These are phyloP conservation scores for Halesus radiatus DNA, from an alignment of 1,140 invertebrate species.

Conservation along the genomic window DNA sequence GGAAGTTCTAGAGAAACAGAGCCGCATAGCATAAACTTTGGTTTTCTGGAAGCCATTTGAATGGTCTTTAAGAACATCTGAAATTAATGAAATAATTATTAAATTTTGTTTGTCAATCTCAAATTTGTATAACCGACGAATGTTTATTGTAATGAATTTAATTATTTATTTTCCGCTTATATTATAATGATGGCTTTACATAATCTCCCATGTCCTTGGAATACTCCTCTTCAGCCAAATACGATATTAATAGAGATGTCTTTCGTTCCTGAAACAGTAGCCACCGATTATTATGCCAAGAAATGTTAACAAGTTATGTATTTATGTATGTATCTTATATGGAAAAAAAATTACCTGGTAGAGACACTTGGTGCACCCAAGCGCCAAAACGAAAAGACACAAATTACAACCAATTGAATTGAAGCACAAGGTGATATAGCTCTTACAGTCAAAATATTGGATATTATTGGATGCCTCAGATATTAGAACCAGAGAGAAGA, in stretches of 20 bases:
- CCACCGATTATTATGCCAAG: neutral
- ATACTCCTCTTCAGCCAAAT: neutral
- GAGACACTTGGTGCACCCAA: neutral
- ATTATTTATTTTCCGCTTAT: no score
- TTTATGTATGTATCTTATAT: no score
- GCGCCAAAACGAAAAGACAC: no score
- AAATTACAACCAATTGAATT: neutral
- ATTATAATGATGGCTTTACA: neutral
- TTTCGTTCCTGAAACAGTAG: neutral
- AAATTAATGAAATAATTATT: neutral
- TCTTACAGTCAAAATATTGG: no score
- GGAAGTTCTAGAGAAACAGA: neutral
- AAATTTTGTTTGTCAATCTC: no score
- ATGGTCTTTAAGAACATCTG: slow-evolving; percentile 9
- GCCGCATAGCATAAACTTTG: neutral
- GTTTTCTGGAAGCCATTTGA: slow-evolving; percentile 3
- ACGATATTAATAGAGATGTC: neutral
- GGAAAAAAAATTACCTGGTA: neutral
- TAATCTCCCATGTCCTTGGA: neutral
- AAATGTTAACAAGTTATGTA: neutral
- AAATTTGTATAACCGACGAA: no score
- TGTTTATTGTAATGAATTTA: no score
- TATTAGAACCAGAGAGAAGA: neutral
- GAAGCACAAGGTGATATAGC: no score
- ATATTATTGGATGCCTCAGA: no score